These are phyloP conservation scores for Nasonia giraulti DNA, from an alignment of 1,140 invertebrate genomes.

Conservation along the genomic window DNA sequence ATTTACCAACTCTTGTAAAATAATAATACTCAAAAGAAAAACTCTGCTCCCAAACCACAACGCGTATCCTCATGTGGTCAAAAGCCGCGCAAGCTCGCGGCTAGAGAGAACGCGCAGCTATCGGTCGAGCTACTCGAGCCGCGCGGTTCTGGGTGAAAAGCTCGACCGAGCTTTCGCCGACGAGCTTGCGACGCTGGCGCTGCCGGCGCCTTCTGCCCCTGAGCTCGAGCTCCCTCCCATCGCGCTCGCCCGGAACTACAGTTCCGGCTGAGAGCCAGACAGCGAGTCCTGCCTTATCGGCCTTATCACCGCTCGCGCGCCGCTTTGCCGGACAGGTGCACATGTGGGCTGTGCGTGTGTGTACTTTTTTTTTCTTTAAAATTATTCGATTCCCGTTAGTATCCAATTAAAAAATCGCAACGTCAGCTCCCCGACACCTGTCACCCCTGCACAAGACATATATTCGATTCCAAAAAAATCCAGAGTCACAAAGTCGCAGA, in stretches of 20 bases:
- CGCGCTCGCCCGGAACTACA: constrained; percentile 62
- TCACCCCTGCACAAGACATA: background rate
- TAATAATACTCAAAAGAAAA: background rate
- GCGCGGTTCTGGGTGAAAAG: background rate
- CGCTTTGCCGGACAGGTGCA: background rate
- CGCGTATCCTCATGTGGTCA: constrained; percentile 20
- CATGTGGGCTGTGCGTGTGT: background rate
- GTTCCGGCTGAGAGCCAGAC: constrained; percentile 54
- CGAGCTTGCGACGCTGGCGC: constrained; percentile 7
- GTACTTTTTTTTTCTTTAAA: background rate
- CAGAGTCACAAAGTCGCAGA: too few relatives aligned
- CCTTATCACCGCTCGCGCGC: constrained; percentile 40
- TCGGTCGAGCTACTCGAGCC: constrained; percentile 26
- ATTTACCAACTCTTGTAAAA: too few relatives aligned
- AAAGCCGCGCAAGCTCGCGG: background rate
- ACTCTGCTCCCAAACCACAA: too few relatives aligned
- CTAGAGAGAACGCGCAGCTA: background rate
- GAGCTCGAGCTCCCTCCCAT: constrained; percentile 48
- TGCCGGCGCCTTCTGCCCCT: constrained; percentile 24
- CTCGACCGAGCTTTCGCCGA: constrained; percentile 33
- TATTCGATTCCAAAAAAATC: too few relatives aligned
- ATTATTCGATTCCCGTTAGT: background rate
- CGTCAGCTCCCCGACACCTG: background rate
- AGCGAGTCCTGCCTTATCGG: constrained; percentile 70
- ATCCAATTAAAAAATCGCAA: background rate